These are phyloP conservation scores for Danio tinwini DNA, from an alignment of 2,797 vertebrate species.

Conservation along the genomic window DNA sequence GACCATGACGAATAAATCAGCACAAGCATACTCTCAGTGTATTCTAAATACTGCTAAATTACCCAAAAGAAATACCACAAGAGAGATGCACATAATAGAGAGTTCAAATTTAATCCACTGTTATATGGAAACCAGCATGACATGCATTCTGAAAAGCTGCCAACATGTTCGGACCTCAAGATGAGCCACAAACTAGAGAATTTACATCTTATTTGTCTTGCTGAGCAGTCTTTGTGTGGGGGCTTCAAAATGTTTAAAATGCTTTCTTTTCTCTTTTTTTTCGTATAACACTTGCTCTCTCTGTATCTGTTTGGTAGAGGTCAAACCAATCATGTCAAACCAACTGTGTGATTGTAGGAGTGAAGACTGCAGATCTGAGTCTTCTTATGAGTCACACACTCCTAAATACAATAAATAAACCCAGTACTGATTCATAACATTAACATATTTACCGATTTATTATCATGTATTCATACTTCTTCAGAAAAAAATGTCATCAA, in stretches of 20 bases:
- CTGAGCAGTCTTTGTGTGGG: slow-evolving; percentile 3
- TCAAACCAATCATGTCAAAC: slow-evolving; percentile 48
- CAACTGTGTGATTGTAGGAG: slow-evolving; percentile 48
- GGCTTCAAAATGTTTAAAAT: slow-evolving; percentile 6
- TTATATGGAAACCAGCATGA: neutral
- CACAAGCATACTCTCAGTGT: no score
- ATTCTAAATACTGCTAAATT: no score
- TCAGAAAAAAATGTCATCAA: neutral
- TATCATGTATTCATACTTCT: neutral
- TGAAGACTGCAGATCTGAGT: slow-evolving; percentile 34
- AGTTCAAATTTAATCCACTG: no score
- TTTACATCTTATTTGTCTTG: neutral
- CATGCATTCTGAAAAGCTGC: neutral
- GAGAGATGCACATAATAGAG: no score
- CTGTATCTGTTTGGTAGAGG: slow-evolving; percentile 40
- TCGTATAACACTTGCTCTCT: neutral
- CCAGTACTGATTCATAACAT: slow-evolving; percentile 24
- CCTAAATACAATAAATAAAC: slow-evolving; percentile 13
- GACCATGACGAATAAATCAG: no score
- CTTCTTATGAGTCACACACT: slow-evolving; percentile 30
- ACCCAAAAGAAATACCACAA: no score
- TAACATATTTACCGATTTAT: slow-evolving; percentile 28
- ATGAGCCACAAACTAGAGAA: neutral
- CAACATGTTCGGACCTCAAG: neutral
- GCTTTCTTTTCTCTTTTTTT: slow-evolving; percentile 1